Evolutionary conservation across 1,140 invertebrate species (phyloP), one percentile per base, ranked within the genome.

Genomic region (Elymnias hypermnestra): DNA sequence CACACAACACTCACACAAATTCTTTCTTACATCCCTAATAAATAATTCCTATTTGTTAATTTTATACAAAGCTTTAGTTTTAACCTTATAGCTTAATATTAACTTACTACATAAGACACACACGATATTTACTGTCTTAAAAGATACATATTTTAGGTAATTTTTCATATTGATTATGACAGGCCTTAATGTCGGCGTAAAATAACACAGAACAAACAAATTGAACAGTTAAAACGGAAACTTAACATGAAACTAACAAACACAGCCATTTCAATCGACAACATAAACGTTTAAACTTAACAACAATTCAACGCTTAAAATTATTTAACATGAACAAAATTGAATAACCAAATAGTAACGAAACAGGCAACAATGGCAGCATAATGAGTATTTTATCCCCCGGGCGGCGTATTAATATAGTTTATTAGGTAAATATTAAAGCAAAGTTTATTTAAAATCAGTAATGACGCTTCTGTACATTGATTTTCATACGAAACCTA

Each of bases 231-330:
- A 73, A 81, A 84, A 83, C 74, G 66, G 71, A 83, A 83, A 83
- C 81, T 83, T 75, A 84, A 84, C 74, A 77, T 81, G 83, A 84
- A 84, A 82, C 66, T 84, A 84, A 79, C 81, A 81, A 78, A 79
- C 78, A 81, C 78, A 84, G 81, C 81, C 81, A 74, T 72, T 63
- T 64, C 40, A 63, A 53, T 36, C 57, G 73, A 74, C 64, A 66
- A 63, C 56, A 61, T 72, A 71, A 72, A 49, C 55, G 49, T 36
- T 36, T 47, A 53, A 82, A 78, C 71, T 69, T 76, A 79, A 83
- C 79, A 65, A 68, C 52, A 84, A 78, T 50, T 79, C 70, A 84
- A 78, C 66, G 31, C 77, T 81, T 84, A 84, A 38, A 78, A 76
- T 53, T 65, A 77, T 10, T 42, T 63, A 84, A 84, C 75, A 66